A percentile compares a stretch with the other conserved stretches of the same genome.
phyloP scores from a whole-genome alignment of 2,113 vertebrate species.

The Passer montanus region DNA sequence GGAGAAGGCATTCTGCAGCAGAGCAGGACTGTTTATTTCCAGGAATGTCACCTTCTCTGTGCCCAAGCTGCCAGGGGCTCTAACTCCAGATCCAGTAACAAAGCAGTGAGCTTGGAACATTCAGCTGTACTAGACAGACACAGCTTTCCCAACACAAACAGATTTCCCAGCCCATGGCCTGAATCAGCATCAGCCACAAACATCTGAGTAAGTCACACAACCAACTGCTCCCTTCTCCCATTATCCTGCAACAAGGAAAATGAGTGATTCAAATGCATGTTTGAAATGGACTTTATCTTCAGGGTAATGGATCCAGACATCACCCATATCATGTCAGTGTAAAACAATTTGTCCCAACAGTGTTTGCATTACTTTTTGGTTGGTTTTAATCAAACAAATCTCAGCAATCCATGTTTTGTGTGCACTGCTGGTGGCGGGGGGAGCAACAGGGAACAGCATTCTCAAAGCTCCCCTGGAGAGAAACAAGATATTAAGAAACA shows the following conservation, averaged over 20 bases:
- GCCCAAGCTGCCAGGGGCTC: too few relatives aligned
- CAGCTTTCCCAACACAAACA: background rate
- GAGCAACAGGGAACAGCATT: background rate
- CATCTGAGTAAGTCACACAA: background rate
- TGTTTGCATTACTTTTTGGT: background rate
- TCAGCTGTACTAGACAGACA: background rate
- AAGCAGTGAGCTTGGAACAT: accelerated
- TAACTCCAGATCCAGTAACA: background rate
- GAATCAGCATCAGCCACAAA: background rate
- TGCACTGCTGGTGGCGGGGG: background rate
- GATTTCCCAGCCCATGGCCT: background rate
- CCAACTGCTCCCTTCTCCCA: background rate
- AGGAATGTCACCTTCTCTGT: background rate
- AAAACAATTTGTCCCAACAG: background rate
- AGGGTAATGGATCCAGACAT: background rate
- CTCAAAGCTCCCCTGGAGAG: background rate
- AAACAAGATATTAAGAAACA: background rate
- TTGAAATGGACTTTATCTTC: background rate
- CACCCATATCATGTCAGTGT: accelerated
- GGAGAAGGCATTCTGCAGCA: background rate
- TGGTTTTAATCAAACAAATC: background rate
- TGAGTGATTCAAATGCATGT: background rate
- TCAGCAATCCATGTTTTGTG: background rate
- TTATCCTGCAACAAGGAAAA: background rate
- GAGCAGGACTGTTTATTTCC: background rate